These are phyloP conservation scores for Pammene fasciana DNA, from an alignment of 2,888 invertebrate species.

Conservation along the genomic window DNA sequence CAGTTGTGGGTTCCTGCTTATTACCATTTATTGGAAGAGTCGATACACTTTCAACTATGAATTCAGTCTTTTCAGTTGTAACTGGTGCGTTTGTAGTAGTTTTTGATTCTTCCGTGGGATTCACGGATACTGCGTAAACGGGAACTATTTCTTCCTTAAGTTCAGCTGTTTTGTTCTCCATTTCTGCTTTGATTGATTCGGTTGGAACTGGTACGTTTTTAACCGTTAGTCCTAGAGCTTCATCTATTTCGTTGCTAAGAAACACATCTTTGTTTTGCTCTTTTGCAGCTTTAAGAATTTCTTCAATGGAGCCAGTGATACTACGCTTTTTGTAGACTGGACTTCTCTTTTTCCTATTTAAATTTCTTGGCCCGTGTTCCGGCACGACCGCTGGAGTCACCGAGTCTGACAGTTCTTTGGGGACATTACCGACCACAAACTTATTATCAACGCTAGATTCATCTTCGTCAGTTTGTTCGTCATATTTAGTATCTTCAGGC, in stretches of 20 bases:
- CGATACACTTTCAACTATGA: constrained; percentile 70
- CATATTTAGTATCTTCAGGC: constrained; percentile 64
- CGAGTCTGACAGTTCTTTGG: constrained; percentile 82
- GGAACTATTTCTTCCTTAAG: constrained; percentile 62
- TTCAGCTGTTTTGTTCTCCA: constrained; percentile 48
- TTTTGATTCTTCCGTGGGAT: constrained; percentile 51
- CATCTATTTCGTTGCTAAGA: constrained; percentile 79
- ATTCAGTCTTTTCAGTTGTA: constrained; percentile 54
- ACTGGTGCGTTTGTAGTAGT: constrained; percentile 46
- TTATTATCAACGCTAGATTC: constrained; percentile 70
- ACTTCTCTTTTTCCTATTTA: constrained; percentile 61
- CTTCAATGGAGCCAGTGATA: constrained; percentile 70
- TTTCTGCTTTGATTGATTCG: constrained; percentile 48
- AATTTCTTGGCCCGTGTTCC: constrained; percentile 85
- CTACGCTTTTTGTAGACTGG: constrained; percentile 56
- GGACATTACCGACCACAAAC: constrained; percentile 87
- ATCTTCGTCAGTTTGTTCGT: constrained; percentile 56
- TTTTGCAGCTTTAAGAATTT: constrained; percentile 67
- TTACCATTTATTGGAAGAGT: constrained; percentile 65
- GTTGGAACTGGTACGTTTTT: constrained; percentile 55
- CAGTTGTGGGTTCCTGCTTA: constrained; percentile 56
- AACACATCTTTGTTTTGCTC: constrained; percentile 71
- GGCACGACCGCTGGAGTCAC: constrained; percentile 85
- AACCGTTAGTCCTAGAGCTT: constrained; percentile 58
- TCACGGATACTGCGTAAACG: constrained; percentile 60